A percentile compares a stretch with the other conserved stretches of the same genome.
phyloP scores from a whole-genome alignment of 92 coral and sea anemone genomes.

The Palythoa caribaeorum region DNA sequence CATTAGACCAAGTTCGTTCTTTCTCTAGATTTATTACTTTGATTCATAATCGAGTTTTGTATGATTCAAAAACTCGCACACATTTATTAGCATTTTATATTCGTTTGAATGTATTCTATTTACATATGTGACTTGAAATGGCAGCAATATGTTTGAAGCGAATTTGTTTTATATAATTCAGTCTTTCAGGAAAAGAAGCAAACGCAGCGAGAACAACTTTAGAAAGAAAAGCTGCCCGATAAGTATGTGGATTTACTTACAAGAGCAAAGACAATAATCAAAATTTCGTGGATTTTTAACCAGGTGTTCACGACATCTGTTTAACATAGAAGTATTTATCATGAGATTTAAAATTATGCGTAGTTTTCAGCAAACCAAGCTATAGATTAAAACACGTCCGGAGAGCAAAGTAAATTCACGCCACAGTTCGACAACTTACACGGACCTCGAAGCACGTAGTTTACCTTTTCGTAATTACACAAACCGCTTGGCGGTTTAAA shows the following conservation, averaged over 20 bases:
- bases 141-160: neutral
- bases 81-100: conserved; percentile 30
- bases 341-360: conserved; percentile 35
- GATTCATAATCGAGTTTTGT: neutral
- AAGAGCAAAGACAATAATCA: neutral
- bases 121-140: conserved; percentile 36
- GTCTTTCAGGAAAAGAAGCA: neutral
- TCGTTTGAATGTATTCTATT: conserved; percentile 8
- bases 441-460: neutral
- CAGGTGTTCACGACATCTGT: conserved; percentile 78
- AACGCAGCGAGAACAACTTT: neutral
- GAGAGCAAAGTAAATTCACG: too few relatives aligned
- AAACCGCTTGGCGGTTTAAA: conserved; percentile 7
- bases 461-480: conserved; percentile 28
- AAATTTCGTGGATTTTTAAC: conserved; percentile 24
- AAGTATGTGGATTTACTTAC: neutral
- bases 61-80: neutral
- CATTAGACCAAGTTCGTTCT: neutral
- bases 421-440: too few relatives aligned
- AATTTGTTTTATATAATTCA: neutral
- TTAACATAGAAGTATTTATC: conserved; percentile 84
- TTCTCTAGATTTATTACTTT: neutral
- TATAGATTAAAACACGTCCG: conserved; percentile 15
- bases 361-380: conserved; percentile 28
- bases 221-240: neutral